Conservation (phyloP, 2,888 invertebrate species). For the Quadroppia sp. region DNA sequence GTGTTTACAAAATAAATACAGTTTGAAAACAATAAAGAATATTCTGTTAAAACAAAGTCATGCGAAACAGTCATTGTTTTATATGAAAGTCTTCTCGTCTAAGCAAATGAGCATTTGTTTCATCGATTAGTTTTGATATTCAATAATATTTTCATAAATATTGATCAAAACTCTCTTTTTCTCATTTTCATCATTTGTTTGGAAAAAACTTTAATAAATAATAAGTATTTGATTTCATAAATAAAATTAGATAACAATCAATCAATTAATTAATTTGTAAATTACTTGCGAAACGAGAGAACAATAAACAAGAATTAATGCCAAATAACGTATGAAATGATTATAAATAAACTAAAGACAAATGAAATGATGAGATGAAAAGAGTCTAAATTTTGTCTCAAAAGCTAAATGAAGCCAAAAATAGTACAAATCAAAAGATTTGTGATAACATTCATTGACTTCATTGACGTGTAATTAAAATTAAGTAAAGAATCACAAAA, state of each 20-base stretch:
- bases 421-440: too few species aligned
- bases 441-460: not conserved
- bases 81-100: not conserved
- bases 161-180: not conserved
- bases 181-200: not conserved
- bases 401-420: too few species aligned
- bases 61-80: conserved; percentile 8
- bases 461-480: conserved; percentile 31
- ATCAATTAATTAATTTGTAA: not conserved
- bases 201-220: not conserved
- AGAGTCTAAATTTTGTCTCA: too few species aligned
- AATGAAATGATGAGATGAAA: too few species aligned
- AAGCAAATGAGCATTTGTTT: conserved; percentile 3
- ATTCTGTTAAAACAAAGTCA: too few species aligned
- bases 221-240: too few species aligned
- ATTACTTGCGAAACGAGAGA: not conserved
- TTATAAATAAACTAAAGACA: not conserved
- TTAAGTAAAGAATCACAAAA: conserved; percentile 25
- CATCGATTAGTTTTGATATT: not conserved
- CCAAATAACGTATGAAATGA: not conserved
- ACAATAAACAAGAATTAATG: conserved; percentile 10
- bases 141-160: not conserved
- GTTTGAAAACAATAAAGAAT: not conserved
- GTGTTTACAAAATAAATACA: conserved; percentile 23
- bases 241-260: not conserved